A percentile compares a stretch with the other conserved stretches of the same genome.
These are phyloP conservation scores for Muraenolepis orangiensis DNA, from an alignment of 2,797 vertebrate species.

Conservation along the genomic window DNA sequence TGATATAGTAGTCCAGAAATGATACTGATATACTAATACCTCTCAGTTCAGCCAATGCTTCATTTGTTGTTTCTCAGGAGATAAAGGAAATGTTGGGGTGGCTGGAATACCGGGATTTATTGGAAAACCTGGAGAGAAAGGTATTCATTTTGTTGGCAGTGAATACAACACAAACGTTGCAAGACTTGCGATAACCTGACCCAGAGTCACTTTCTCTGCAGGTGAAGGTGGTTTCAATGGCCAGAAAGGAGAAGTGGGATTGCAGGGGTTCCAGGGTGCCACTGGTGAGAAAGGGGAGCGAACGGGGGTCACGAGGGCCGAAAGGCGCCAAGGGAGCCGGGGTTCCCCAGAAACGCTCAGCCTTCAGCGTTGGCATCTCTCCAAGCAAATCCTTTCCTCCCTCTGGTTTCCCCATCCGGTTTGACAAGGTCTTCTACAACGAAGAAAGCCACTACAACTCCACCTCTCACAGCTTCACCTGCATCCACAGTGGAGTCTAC, in stretches of 20 bases:
- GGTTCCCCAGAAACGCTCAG: conserved; percentile 66
- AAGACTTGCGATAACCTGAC: conserved; percentile 16
- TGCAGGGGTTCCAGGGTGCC: conserved; percentile 79
- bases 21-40: background rate
- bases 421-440: conserved; percentile 90
- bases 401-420: conserved; percentile 84
- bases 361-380: conserved; percentile 89
- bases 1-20: background rate
- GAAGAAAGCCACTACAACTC: conserved; percentile 85
- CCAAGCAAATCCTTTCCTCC: conserved; percentile 88
- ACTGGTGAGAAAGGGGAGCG: conserved; percentile 83
- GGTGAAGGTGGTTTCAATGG: conserved; percentile 87
- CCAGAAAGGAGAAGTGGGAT: conserved; percentile 80
- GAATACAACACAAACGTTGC: background rate
- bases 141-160: conserved; percentile 49
- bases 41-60: background rate
- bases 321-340: conserved; percentile 82
- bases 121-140: conserved; percentile 89
- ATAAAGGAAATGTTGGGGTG: conserved; percentile 81
- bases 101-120: conserved; percentile 78
- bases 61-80: conserved; percentile 67
- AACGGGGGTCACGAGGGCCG: conserved; percentile 77
- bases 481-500: conserved; percentile 83
- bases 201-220: conserved; percentile 49
- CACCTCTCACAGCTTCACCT: conserved; percentile 84